phyloP scores from a whole-genome alignment of 2,113 vertebrate species.

The Bubalus kerabau region DNA sequence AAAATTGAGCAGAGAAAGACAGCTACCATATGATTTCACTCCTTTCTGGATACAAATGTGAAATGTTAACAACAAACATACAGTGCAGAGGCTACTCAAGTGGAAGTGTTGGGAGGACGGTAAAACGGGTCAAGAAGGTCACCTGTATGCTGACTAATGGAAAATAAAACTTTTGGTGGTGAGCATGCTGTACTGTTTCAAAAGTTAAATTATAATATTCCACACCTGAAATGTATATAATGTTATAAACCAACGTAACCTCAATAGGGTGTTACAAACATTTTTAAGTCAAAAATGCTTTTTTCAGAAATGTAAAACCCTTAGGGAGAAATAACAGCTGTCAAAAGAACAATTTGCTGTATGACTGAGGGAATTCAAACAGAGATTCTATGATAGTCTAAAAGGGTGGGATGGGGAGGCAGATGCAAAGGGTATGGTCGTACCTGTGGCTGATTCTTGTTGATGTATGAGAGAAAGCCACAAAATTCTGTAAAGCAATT shows the following conservation, averaged over 20 bases:
- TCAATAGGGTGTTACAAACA: neutral
- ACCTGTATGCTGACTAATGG: neutral
- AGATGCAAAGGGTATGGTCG: fast-evolving
- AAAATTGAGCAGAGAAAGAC: neutral
- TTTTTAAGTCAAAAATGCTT: neutral
- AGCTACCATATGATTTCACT: neutral
- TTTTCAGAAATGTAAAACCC: neutral
- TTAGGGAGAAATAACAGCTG: neutral
- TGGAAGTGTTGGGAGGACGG: neutral
- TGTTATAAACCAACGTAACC: neutral
- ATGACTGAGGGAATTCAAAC: neutral
- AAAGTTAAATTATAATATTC: neutral
- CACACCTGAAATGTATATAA: neutral
- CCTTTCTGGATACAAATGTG: neutral
- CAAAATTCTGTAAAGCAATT: neutral
- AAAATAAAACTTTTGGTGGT: neutral
- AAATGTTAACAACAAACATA: neutral
- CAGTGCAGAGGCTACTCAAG: neutral
- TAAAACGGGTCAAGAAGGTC: neutral
- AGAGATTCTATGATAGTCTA: neutral
- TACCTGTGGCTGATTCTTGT: neutral
- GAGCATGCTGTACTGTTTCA: neutral
- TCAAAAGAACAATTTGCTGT: neutral
- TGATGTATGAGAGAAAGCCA: neutral
- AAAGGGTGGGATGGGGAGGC: neutral